phyloP scores from a whole-genome alignment of 2,797 vertebrate species.

The Garrulus glandarius region DNA sequence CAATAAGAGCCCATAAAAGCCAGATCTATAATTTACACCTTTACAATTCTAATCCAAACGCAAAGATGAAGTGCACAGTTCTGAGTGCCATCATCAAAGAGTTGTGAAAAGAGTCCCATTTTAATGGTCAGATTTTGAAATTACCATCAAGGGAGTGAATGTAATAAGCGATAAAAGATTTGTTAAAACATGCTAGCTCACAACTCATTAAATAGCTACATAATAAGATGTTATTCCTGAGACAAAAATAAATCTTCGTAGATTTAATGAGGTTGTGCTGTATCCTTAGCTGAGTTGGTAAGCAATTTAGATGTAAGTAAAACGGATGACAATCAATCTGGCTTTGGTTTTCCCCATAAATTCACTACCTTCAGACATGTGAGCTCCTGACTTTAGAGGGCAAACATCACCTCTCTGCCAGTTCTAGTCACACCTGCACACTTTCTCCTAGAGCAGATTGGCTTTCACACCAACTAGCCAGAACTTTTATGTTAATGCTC shows the following conservation, averaged over 20 bases:
- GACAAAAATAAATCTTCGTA: background rate
- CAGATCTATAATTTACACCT: constrained; percentile 63
- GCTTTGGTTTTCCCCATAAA: background rate
- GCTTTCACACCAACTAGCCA: background rate
- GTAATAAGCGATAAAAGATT: constrained; percentile 1
- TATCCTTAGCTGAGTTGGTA: background rate
- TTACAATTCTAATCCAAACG: constrained; percentile 8
- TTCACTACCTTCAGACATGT: background rate
- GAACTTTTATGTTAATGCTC: background rate
- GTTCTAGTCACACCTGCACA: background rate
- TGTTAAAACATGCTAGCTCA: constrained; percentile 51
- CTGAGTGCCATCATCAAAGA: constrained; percentile 31
- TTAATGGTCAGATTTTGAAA: constrained; percentile 62
- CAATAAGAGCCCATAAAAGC: constrained; percentile 65
- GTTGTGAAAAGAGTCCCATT: constrained; percentile 8
- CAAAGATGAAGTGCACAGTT: constrained; percentile 52
- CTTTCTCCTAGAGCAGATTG: background rate
- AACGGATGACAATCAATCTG: background rate
- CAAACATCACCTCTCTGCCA: background rate
- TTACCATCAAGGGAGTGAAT: background rate
- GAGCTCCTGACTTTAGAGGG: background rate
- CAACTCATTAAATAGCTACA: constrained; percentile 18
- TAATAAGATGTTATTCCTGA: constrained; percentile 16
- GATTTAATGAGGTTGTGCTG: background rate
- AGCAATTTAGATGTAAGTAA: background rate